These are phyloP conservation scores for Leptinotarsa texana DNA, from an alignment of 1,140 invertebrate genomes.

Conservation along the genomic window DNA sequence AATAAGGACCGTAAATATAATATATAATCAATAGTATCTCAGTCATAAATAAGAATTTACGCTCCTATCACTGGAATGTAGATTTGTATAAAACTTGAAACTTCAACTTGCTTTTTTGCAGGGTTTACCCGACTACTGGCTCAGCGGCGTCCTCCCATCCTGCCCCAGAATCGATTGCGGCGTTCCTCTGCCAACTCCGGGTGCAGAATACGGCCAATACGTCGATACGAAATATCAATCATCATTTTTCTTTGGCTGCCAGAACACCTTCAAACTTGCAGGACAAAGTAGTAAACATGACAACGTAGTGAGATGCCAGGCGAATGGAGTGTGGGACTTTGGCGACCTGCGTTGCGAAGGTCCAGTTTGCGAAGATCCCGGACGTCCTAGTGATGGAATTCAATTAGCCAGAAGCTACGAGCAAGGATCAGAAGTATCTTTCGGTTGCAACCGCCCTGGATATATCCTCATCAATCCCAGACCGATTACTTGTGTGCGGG, in stretches of 20 bases:
- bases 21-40: no score
- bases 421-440: slow-evolving; percentile 87
- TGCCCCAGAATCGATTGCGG: slow-evolving; percentile 90
- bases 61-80: no score
- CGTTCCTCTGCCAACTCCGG: slow-evolving; percentile 82
- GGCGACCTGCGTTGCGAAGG: slow-evolving; percentile 94
- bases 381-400: slow-evolving; percentile 86
- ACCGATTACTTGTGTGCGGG: slow-evolving; percentile 87
- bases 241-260: slow-evolving; percentile 94
- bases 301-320: slow-evolving; percentile 88
- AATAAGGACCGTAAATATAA: no score
- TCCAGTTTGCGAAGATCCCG: slow-evolving; percentile 93
- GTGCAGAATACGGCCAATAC: slow-evolving; percentile 88
- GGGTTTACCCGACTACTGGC: slow-evolving; percentile 89
- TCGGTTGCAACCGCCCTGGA: slow-evolving; percentile 86
- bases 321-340: slow-evolving; percentile 95
- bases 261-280: slow-evolving; percentile 92
- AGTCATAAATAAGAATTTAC: no score
- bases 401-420: slow-evolving; percentile 91
- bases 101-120: slow-evolving; percentile 44
- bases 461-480: slow-evolving; percentile 90
- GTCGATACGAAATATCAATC: slow-evolving; percentile 87
- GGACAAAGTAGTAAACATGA: slow-evolving; percentile 90
- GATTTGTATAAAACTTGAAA: no score
- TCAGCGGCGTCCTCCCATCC: slow-evolving; percentile 81